Conservation (phyloP, 2,113 vertebrate genomes). For the Oncorhynchus masou region DNA sequence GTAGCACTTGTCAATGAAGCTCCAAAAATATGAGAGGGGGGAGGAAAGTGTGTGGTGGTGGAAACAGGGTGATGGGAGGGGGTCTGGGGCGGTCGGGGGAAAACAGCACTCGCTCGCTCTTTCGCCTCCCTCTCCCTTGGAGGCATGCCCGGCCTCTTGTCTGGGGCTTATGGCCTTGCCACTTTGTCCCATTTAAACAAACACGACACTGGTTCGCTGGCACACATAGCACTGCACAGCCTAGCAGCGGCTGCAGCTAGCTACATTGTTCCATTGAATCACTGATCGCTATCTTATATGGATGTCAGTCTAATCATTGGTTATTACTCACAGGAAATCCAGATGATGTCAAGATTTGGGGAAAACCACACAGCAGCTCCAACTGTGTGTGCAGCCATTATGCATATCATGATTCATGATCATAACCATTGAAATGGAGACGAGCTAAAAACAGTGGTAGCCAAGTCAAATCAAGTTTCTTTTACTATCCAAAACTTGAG, state of each 20-base stretch:
- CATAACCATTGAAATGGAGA: too few relatives aligned
- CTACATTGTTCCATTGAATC: background rate
- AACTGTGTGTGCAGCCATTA: too few relatives aligned
- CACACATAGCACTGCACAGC: background rate
- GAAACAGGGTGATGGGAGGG: background rate
- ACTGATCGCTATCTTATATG: background rate
- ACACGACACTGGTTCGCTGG: background rate
- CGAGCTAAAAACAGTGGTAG: too few relatives aligned
- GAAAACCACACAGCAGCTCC: background rate
- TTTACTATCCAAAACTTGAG: too few relatives aligned
- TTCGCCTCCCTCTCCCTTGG: background rate
- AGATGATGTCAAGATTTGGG: background rate
- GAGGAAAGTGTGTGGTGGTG: slow-evolving; percentile 1
- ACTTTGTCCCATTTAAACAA: slow-evolving; percentile 3
- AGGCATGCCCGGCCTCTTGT: background rate
- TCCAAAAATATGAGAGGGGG: slow-evolving; percentile 13
- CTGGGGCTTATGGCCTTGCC: background rate
- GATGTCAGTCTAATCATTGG: background rate
- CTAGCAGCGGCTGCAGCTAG: background rate
- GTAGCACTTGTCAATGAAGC: slow-evolving; percentile 62
- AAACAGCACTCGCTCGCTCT: background rate
- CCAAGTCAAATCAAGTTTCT: too few relatives aligned
- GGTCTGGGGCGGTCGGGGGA: too few relatives aligned
- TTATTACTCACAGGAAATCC: background rate
- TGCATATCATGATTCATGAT: too few relatives aligned